Conservation (phyloP, 2,888 invertebrate genomes). For the Eristalis tenax region DNA sequence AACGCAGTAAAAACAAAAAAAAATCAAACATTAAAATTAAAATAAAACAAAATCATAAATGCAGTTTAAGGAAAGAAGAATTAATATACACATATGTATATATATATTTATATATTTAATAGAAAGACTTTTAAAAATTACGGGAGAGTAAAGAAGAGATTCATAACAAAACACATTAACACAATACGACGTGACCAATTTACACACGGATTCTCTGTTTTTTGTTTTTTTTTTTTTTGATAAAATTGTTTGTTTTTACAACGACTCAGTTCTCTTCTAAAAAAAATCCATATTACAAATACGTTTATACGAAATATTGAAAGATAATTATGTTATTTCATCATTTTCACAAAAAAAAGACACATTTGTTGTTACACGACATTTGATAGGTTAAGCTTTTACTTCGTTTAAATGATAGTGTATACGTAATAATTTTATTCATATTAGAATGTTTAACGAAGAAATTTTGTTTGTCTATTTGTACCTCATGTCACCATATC, state of each 20-base stretch:
- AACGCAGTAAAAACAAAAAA: slow-evolving; percentile 29
- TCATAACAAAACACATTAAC: slow-evolving; percentile 73
- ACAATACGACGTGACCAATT: slow-evolving; percentile 72
- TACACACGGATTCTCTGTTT: slow-evolving; percentile 69
- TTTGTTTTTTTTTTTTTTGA: slow-evolving; percentile 50
- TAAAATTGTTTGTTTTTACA: slow-evolving; percentile 36
- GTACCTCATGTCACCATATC: slow-evolving; percentile 99
- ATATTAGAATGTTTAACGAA: slow-evolving; percentile 64
- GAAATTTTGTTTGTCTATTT: slow-evolving; percentile 72
- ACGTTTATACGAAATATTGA: slow-evolving; percentile 70
- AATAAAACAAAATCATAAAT: slow-evolving; percentile 64
- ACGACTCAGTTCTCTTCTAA: slow-evolving; percentile 39
- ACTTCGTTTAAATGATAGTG: slow-evolving; percentile 64
- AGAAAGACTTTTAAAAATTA: slow-evolving; percentile 70
- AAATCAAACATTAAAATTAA: slow-evolving; percentile 38
- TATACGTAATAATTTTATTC: slow-evolving; percentile 62
- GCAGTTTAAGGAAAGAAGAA: slow-evolving; percentile 70
- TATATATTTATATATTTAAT: slow-evolving; percentile 60
- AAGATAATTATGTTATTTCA: slow-evolving; percentile 65
- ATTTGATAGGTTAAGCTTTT: slow-evolving; percentile 66
- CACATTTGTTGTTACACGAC: slow-evolving; percentile 58
- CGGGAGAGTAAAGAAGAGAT: slow-evolving; percentile 71
- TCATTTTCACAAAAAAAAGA: slow-evolving; percentile 50
- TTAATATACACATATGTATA: slow-evolving; percentile 68
- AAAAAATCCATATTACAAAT: slow-evolving; percentile 57